Conservation (phyloP, 1,140 invertebrate species). For the Liolophura sinensis region DNA sequence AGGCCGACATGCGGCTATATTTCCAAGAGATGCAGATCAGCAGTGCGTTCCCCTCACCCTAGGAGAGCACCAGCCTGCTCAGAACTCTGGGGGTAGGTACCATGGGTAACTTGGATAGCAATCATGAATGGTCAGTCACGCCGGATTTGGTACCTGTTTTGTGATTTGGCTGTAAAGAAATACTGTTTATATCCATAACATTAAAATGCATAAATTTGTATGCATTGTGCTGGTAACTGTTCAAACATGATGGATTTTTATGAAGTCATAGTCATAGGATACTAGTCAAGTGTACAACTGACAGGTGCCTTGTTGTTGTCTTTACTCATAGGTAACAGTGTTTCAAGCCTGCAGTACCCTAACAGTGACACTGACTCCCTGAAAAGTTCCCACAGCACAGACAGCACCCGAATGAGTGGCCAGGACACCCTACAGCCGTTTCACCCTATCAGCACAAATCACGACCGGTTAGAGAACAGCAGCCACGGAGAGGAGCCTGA, state of each 20-base stretch:
- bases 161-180: too few relatives aligned
- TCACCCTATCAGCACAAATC: slow-evolving; percentile 32
- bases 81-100: slow-evolving; percentile 28
- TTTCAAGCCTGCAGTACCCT: slow-evolving; percentile 39
- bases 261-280: too few relatives aligned
- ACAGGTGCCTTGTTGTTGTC: neutral
- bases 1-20: slow-evolving; percentile 31
- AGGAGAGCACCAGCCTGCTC: slow-evolving; percentile 28
- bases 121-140: too few relatives aligned
- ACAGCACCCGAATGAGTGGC: neutral
- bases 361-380: slow-evolving; percentile 48
- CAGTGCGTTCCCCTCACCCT: slow-evolving; percentile 23
- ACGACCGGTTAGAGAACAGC: slow-evolving; percentile 14
- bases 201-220: too few relatives aligned
- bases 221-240: too few relatives aligned
- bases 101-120: too few relatives aligned
- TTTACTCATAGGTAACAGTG: slow-evolving; percentile 32
- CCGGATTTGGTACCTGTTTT: too few relatives aligned
- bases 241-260: too few relatives aligned
- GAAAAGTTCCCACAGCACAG: slow-evolving; percentile 40
- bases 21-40: slow-evolving; percentile 43
- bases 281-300: too few relatives aligned
- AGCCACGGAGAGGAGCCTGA: slow-evolving; percentile 1
- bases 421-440: slow-evolving; percentile 26
- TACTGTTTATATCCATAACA: too few relatives aligned